Base-by-base conservation (phyloP, 2,113 vertebrate genomes). In the Pycnonotus jocosus region DNA sequence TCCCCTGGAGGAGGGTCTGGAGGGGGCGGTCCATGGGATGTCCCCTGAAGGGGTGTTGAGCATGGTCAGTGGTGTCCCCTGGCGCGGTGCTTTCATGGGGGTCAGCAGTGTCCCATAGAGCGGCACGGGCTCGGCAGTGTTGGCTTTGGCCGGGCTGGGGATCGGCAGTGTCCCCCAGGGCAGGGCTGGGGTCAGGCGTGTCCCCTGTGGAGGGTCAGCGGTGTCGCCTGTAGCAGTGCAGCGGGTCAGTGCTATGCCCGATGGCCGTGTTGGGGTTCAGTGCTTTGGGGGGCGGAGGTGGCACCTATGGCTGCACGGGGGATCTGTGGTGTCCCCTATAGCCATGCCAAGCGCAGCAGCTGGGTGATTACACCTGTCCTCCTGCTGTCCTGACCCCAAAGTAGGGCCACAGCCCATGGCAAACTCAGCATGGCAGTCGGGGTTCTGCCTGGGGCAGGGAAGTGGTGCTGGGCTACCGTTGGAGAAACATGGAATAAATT, bases 391-490 rank as follows among this genome's bases (percentile, higher is more conserved):
- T 15, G 27, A 20, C 33, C 58, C 48, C 54, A 45, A 0, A 40
- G 30, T 3, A 14, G 38, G 40, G 33, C 54, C 28, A 11, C 18
- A 60, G 18, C 45, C 37, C 7, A 0, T 13, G 28, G 7, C 35
- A 47, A 81, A 51, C 65, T 9, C 35, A 31, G 22, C 19, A 0
- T 0, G 30, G 22, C 16, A n/a, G 1, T 4, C 0, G 0, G 11
- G 42, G 33, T 35, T 69, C 0, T 3, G 56, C 60, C 40, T 3
- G 14, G 14, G 21, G 31, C 15, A 20, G 45, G 42, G 47, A 51
- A 17, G 47, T 58, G 51, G 9, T 76, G 71, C 56, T 53, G 66
- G 40, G 50, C 44, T 78, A 5, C 44, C 17, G 40, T 0, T 88
- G 70, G 45, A 69, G 42, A 38, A 85, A 25, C 14, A 0, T 10